Base-by-base conservation (phyloP, 2,797 vertebrate species). In the Oryzias dopingdopingensis region DNA sequence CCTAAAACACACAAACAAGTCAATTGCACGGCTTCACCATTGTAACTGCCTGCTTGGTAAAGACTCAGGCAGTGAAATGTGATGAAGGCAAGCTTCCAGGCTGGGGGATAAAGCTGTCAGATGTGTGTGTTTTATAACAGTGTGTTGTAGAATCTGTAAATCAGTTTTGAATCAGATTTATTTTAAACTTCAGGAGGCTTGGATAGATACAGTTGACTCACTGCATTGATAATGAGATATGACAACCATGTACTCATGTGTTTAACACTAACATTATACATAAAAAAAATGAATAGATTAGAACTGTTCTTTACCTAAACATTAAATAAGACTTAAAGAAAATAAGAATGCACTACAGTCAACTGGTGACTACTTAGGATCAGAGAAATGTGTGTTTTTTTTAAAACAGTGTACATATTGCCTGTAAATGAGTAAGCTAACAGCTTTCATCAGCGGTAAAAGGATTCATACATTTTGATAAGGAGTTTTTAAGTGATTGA, bases 61-160 rank as follows among this genome's bases (percentile, higher is more conserved):
- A 22, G 53, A 54, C 56, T 49, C 20, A 24, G 61, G 51, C 22
- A 8, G 66, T 69, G 67, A 81, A 78, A 75, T 81, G 80, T 52
- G 74, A 75, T 49, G 47, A 62, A 77, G 65, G 70, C 65, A 67
- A 68, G 58, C 23, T 10, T 86, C 72, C 73, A 79, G 81, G 85
- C 84, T 82, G 55, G 55, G 67, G 74, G 59, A 57, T 65, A 57
- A 54, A 41, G 59, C 52, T 62, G 73, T 81, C 78, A 76, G 46
- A 62, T 55, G 56, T 70, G 77, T 83, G 79, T 76, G 57, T 74
- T 81, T 76, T 79, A 65, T 81, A 79, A 81, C 74, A 70, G 61
- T 76, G 76, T 46, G 74, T 56, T 48, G 60, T 23, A 59, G 41
- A 49, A 52, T 54, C 44, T 76, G 67, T 88, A 86, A 84, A 86